Base-by-base conservation (phyloP, 2,888 invertebrate genomes). In the Rhimphoctona megacephalus region DNA sequence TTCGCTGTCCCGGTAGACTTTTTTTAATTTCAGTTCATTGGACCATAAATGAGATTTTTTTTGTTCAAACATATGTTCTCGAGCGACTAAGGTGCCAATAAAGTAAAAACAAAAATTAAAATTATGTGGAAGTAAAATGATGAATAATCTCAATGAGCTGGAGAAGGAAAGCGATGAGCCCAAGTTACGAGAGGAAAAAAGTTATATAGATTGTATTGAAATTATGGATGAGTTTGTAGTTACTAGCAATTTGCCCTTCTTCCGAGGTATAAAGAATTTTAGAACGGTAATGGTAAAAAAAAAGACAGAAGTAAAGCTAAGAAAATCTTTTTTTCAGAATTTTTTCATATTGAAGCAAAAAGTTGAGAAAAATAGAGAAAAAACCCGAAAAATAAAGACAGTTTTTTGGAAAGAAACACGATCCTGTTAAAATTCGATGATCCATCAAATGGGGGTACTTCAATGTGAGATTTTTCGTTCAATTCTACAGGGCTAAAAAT, bases 121-220 rank as follows among this genome's bases (percentile, higher is more conserved):
- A 78, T 30, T 57, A 70, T 72, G 30, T 36, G 80, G 30, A 78
- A 39, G 70, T 43, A 85, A 64, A 52, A 43, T 30, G 72, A 54
- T 25, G 61, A 77, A 72, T 36, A 33, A 78, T 52, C 39, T 73
- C 43, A 64, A 54, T 76, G 85, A 19, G 25, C 49, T 52, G 49
- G 33, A 33, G 11, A 19, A 39, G 52, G 52, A 36, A 74, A 66
- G 39, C 33, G 39, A 67, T 67, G 52, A 67, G 25, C 36, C 22
- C 49, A 80, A 17, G 66, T 66, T 49, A 39, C 30, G 33, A 64
- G 67, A 78, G 52, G 52, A 78, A 78, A 78, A 78, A 78, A 78
- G 78, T 67, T 39, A 54, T 6, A 72, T 11, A 43, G 14, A 43
- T 19, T 39, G 17, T 33, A 54, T 33, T 30, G 64, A 74, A 36